These are phyloP conservation scores for Ochropacha duplaris DNA, from an alignment of 2,888 invertebrate species.

Conservation along the genomic window DNA sequence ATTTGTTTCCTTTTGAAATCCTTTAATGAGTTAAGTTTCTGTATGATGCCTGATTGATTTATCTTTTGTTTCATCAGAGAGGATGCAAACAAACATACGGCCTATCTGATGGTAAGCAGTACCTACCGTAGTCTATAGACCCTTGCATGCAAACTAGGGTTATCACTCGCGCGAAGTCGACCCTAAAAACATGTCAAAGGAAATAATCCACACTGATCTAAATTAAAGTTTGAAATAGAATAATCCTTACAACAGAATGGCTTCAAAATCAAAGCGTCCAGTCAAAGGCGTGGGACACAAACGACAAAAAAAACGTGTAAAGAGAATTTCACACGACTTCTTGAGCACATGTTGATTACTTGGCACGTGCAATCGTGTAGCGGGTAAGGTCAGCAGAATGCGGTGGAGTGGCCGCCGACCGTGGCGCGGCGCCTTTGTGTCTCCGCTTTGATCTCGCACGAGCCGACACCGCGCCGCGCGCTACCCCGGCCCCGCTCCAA, in stretches of 20 bases:
- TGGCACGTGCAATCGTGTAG: constrained; percentile 38
- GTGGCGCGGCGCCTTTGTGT: constrained; percentile 46
- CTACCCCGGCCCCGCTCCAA: constrained; percentile 35
- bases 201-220: neutral
- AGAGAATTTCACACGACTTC: constrained; percentile 28
- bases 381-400: constrained; percentile 39
- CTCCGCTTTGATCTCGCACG: constrained; percentile 54
- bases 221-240: neutral
- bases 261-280: constrained; percentile 3
- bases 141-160: no score
- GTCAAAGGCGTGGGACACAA: constrained; percentile 16
- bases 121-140: no score
- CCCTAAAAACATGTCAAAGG: neutral
- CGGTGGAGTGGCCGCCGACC: constrained; percentile 15
- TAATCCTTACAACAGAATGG: neutral
- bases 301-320: constrained; percentile 23
- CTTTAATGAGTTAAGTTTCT: neutral
- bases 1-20: neutral
- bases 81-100: no score
- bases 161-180: neutral
- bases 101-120: no score
- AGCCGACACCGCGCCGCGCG: constrained; percentile 29
- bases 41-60: neutral
- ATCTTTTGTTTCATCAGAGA: neutral
- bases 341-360: constrained; percentile 39